Conservation (phyloP, 35 echinoderm and acorn worm species). For the Chiridota heheva region DNA sequence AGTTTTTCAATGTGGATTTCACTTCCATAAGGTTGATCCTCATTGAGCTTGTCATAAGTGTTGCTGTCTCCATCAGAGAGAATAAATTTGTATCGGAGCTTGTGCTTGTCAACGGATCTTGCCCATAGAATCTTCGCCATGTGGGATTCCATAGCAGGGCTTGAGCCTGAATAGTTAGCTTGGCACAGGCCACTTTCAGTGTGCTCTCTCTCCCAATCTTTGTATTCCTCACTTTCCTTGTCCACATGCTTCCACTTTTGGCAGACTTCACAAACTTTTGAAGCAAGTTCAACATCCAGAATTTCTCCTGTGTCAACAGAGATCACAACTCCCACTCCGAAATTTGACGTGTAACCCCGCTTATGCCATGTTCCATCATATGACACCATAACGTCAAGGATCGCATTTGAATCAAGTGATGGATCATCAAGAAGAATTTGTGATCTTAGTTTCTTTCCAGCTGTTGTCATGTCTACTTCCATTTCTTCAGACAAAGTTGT, state of each 20-base stretch:
- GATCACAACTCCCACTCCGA: slow-evolving; percentile 47
- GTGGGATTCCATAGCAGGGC: background rate
- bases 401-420: too few relatives aligned
- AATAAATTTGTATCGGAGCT: background rate
- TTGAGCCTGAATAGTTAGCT: background rate
- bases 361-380: slow-evolving; percentile 53
- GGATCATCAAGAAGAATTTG: background rate
- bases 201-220: background rate
- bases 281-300: background rate
- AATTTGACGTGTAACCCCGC: slow-evolving; percentile 11
- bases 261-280: background rate
- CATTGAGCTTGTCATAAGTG: too few relatives aligned
- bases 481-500: background rate
- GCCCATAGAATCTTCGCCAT: background rate
- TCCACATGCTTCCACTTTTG: background rate
- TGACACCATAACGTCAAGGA: slow-evolving; percentile 29
- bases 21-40: too few relatives aligned
- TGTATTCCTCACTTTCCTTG: background rate
- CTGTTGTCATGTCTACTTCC: background rate
- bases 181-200: background rate
- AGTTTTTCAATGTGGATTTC: too few relatives aligned
- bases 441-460: background rate
- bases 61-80: background rate
- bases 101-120: background rate
- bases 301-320: slow-evolving; percentile 42